Base-by-base conservation (phyloP, 1,140 invertebrate genomes). In the Coelopa frigida region DNA sequence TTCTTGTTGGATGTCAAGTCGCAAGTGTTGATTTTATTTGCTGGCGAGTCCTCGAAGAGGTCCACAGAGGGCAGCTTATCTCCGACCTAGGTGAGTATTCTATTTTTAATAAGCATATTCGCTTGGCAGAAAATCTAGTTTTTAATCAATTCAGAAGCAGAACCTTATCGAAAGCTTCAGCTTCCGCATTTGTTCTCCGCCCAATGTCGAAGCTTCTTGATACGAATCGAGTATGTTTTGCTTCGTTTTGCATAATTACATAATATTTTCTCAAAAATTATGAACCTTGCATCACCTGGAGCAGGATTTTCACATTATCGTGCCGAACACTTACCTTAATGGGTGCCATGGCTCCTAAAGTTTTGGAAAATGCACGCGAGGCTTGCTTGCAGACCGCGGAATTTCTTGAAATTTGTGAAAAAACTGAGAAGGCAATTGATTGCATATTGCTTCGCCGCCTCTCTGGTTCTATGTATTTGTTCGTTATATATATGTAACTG, bases 41-140 rank as follows among this genome's bases (percentile, higher is more conserved):
- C 80, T 4, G 91, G 91, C 2, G 82, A 81, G 61, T 86, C 82
- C 73, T 95, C 89, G 55, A 78, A 92, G 4, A 96, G 71, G 57
- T 89, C 84, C 22, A 87, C 78, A 31, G 72, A 73, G 7, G 93
- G 93, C 50, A 96, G 52, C 54, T 78, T 76, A 58, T 93, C 87
- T 58, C 91, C 91, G 68, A 88, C 81, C 89, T 93, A 50, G 8
- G n/a, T n/a, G n/a, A n/a, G n/a, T n/a, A n/a, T n/a, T n/a, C n/a
- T n/a, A n/a, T n/a, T 20, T 12, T 18, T 37, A 14, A 37, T 17
- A 4, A n/a, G 4, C 14, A 26, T 22, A 23, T 38, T 39, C 18
- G 18, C 17, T 36, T 23, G n/a, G 35, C 18, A 38, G 8, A 18
- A n/a, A 39, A 39, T 39, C 17, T 3, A 38, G 26, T 45, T 37